Evolutionary conservation across 2,888 invertebrate genomes (phyloP).

Genomic region (Ectropis crepuscularia): DNA sequence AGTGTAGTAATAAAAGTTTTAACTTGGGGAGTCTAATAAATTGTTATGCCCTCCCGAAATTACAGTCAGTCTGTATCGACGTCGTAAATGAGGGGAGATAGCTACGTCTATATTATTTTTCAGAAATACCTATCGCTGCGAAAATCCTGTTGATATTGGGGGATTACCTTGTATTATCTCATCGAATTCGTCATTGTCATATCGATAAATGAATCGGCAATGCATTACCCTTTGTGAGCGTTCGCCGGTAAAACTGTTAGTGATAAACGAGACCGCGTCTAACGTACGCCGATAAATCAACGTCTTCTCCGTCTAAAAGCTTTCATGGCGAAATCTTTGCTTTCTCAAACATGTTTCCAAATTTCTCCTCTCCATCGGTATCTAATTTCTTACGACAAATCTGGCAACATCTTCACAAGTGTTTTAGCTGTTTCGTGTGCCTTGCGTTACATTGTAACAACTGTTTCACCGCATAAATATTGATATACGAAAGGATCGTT

Average conservation of each 20-base stretch:
- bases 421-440: conserved; percentile 42
- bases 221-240: conserved; percentile 67
- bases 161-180: conserved; percentile 48
- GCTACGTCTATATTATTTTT: conserved; percentile 12
- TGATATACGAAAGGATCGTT: conserved; percentile 41
- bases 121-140: conserved; percentile 30
- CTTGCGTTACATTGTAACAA: conserved; percentile 50
- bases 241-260: conserved; percentile 66
- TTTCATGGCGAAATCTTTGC: conserved; percentile 50
- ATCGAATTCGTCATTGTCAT: conserved; percentile 67
- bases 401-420: conserved; percentile 37
- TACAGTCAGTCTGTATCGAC: conserved; percentile 42
- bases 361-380: conserved; percentile 51
- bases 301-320: conserved; percentile 58
- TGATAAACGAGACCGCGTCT: conserved; percentile 73
- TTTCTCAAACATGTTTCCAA: conserved; percentile 45
- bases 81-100: conserved; percentile 31
- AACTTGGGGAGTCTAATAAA: conserved; percentile 51
- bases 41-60: conserved; percentile 48
- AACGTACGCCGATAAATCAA: conserved; percentile 69
- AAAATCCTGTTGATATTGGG: conserved; percentile 20
- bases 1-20: conserved; percentile 52
- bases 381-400: conserved; percentile 45
- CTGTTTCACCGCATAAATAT: conserved; percentile 53
- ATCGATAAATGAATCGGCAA: conserved; percentile 66